Conservation (phyloP, 2,113 vertebrate species). For the Sapajus apella region DNA sequence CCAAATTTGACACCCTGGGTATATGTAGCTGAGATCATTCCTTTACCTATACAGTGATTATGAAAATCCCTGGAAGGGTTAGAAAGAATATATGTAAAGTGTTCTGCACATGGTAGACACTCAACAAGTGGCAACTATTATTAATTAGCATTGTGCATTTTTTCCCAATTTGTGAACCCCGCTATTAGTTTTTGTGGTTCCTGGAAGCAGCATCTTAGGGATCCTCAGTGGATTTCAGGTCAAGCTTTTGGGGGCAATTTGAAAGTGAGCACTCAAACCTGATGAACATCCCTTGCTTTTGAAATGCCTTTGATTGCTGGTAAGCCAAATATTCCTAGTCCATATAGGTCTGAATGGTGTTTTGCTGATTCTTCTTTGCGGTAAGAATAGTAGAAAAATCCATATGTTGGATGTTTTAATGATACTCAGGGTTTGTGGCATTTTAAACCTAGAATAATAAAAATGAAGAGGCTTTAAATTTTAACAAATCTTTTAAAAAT, state of each 20-base stretch:
- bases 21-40: background rate
- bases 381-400: background rate
- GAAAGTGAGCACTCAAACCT: background rate
- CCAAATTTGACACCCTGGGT: background rate
- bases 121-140: background rate
- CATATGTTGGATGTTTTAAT: background rate
- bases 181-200: background rate
- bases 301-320: background rate
- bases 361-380: background rate
- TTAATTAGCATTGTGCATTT: background rate
- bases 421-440: background rate
- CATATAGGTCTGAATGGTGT: background rate
- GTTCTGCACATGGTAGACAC: background rate
- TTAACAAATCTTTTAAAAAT: background rate
- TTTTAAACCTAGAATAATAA: background rate
- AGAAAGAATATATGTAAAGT: background rate
- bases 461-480: background rate
- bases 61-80: background rate
- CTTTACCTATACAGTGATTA: background rate
- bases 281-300: background rate
- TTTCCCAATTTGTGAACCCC: background rate
- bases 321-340: background rate
- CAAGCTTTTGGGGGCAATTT: background rate
- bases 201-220: background rate
- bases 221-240: background rate